Base-by-base conservation (phyloP, 2,888 invertebrate species). In the Nemotelus pantherinus region DNA sequence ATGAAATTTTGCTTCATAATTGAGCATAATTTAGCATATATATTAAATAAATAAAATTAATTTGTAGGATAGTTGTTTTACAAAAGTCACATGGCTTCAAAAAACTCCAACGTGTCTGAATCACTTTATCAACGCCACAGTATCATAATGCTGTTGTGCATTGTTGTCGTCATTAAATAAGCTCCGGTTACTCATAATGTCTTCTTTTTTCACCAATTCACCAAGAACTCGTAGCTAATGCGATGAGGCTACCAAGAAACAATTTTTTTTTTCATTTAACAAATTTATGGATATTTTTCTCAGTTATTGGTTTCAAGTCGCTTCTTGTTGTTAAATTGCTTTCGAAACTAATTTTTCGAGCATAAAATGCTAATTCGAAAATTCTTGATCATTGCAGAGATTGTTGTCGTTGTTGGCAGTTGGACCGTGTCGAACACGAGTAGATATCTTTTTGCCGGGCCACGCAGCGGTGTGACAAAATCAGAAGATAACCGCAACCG, bases 351-450 rank as follows among this genome's bases (percentile, higher is more conserved):
- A 78, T 78, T 76, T 76, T 70, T 76, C 71, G 64, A 68, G 63
- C 78, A 78, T 76, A 78, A 78, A 76, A 76, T 75, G 78, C 75
- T 67, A 76, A 76, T 64, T 78, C 75, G 50, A 25, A 65, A 74
- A 76, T 76, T 64, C 65, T 67, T 65, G 76, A 57, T 65, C 65
- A n/a, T 25, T 55, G 64, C 76, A 50, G 9, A 74, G 45, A 74
- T 48, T 74, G 47, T 68, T 50, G 6, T 9, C 25, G 6, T 39
- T 3, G 25, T 65, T 55, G 47, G 25, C 43, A 25, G 64, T 47
- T 53, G 74, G 60, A 74, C 60, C 74, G 74, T 74, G 74, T 74
- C 74, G 63, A 74, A 74, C 74, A 74, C 74, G 74, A 74, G 74
- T 74, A 55, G 9, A 63, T 3, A 9, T 65, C 45, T 65, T 41